phyloP scores from a whole-genome alignment of 2,113 vertebrate species.

The Lophura nycthemera region DNA sequence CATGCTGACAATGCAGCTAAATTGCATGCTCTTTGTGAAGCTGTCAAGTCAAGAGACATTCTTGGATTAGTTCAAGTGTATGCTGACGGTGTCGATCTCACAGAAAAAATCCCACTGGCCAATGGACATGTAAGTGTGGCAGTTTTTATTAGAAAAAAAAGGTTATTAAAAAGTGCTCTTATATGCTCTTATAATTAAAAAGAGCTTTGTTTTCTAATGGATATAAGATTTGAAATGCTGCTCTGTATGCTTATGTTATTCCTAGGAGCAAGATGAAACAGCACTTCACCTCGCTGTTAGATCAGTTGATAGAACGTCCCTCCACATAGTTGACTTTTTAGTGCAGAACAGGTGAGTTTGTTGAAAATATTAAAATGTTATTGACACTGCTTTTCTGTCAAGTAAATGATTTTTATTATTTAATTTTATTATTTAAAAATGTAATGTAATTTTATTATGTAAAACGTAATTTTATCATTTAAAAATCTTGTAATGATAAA shows the following conservation, averaged over 20 bases:
- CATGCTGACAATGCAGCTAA: conserved; percentile 76
- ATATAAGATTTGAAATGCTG: background rate
- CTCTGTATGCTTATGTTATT: background rate
- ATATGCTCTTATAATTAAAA: background rate
- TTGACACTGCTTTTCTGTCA: background rate
- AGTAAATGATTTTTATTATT: background rate
- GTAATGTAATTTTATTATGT: background rate
- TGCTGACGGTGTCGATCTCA: conserved; percentile 92
- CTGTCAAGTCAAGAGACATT: conserved; percentile 89
- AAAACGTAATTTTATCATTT: background rate
- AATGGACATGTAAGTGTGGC: conserved; percentile 89
- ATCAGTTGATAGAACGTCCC: conserved; percentile 93
- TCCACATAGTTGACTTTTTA: conserved; percentile 96
- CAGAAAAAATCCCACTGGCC: conserved; percentile 85
- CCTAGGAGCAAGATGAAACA: conserved; percentile 93
- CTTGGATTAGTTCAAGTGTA: conserved; percentile 91
- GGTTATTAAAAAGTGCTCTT: background rate
- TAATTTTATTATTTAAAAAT: background rate
- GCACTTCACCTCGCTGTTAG: conserved; percentile 93
- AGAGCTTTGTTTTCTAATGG: background rate
- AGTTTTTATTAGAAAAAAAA: background rate
- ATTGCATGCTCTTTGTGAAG: conserved; percentile 86
- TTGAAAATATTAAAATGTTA: background rate
- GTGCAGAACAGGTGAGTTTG: conserved; percentile 91
- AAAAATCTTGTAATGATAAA: background rate